Percentiles rank a stretch among this genome's conserved stretches.
These are phyloP conservation scores for Drosophila neocordata DNA, from an alignment of 1,140 invertebrate species.

Conservation along the genomic window DNA sequence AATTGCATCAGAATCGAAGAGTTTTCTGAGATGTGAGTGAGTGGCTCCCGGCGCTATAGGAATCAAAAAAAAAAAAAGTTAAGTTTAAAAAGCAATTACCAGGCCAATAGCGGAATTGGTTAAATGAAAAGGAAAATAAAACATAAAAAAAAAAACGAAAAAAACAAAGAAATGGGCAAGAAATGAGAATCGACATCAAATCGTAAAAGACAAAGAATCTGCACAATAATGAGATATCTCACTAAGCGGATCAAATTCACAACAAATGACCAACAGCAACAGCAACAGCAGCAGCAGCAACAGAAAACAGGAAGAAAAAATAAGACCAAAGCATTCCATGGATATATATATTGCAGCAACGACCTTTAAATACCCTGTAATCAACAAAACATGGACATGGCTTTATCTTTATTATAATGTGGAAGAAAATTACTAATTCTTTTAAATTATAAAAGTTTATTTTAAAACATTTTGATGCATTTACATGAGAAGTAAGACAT, in stretches of 20 bases:
- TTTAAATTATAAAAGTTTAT: too few species aligned
- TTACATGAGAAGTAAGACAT: too few species aligned
- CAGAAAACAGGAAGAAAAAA: background rate
- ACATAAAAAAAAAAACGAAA: background rate
- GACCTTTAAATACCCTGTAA: background rate
- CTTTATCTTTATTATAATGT: too few species aligned
- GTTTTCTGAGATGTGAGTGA: slow-evolving; percentile 32
- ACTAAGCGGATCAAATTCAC: slow-evolving; percentile 54
- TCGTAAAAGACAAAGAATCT: slow-evolving; percentile 27
- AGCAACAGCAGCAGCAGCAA: background rate
- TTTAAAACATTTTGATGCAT: too few species aligned
- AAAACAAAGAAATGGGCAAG: background rate
- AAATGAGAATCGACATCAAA: background rate
- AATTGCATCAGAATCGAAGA: slow-evolving; percentile 73
- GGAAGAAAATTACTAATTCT: too few species aligned
- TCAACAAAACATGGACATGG: too few species aligned
- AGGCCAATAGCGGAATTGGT: slow-evolving; percentile 28
- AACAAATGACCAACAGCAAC: background rate
- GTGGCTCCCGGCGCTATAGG: slow-evolving; percentile 50
- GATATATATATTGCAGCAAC: background rate
- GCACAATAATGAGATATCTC: slow-evolving; percentile 58
- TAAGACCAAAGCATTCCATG: background rate
- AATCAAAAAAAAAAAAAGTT: slow-evolving; percentile 21
- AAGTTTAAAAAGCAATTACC: slow-evolving; percentile 62
- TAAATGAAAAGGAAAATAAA: slow-evolving; percentile 13